Base-by-base conservation (phyloP, 2,888 invertebrate species). In the Xestia c-nigrum region DNA sequence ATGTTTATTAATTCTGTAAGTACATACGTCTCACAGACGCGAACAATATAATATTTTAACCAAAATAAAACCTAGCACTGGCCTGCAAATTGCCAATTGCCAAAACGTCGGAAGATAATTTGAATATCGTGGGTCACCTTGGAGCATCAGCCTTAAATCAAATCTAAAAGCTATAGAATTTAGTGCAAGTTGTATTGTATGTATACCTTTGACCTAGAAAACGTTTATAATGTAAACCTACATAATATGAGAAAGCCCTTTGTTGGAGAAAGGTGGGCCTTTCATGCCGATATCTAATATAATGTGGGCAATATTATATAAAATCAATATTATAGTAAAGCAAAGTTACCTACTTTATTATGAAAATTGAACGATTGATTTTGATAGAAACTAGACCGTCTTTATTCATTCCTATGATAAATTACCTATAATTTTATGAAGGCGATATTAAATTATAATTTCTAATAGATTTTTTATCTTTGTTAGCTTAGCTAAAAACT, bases 231-330 rank as follows among this genome's bases (percentile, higher is more conserved):
- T 73, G 40, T 55, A 50, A 72, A 57, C 64, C 55, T 9, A 43
- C 1, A 72, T 72, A 47, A 64, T 64, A 80, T 50, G 55, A 64
- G 64, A 80, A 78, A 64, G 74, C 31, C 47, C 55, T 71, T 78
- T 80, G 80, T 80, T 47, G 47, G 40, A 21, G 55, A 64, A 64
- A 64, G 81, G 47, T 80, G 38, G 63, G 47, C n/a, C 40, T 80
- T 80, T 77, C 72, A 47, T 80, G 31, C 31, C 61, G 12, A 24
- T 55, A 55, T 63, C 55, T 57, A 24, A 55, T 46, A 55, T 46
- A 47, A 31, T 59, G 40, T 40, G 43, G 61, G 16, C 9, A 50
- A 50, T 73, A 74, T 69, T 9, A 9, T 9, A 10, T 72, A 3
- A 72, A 47, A 21, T 72, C 16, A 47, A 24, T 72, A 57, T 72